These are phyloP conservation scores for Leucopternis melanops DNA, from an alignment of 2,113 vertebrate genomes.

Conservation along the genomic window DNA sequence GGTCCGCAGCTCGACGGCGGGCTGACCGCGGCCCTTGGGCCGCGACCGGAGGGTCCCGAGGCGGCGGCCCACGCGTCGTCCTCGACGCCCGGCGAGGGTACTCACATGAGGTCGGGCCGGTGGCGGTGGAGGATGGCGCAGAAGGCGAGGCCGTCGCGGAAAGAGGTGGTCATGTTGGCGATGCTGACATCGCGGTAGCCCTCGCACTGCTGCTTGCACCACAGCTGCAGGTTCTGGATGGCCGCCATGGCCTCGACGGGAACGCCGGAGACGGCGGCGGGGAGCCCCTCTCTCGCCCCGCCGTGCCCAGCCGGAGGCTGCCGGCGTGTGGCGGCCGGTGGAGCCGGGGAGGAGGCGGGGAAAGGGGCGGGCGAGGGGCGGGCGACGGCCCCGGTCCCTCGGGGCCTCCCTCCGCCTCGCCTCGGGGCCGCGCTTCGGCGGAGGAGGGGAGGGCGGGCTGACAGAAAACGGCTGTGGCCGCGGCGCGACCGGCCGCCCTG, in stretches of 20 bases:
- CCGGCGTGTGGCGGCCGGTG: too few species aligned
- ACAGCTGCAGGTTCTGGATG: constrained; percentile 87
- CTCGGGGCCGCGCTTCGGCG: too few species aligned
- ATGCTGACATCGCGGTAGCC: constrained; percentile 88
- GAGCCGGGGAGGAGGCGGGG: too few species aligned
- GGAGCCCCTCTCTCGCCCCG: background rate
- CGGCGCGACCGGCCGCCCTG: background rate
- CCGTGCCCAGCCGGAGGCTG: too few species aligned
- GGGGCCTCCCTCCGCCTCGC: background rate
- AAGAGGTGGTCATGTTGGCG: constrained; percentile 95
- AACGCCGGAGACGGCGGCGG: background rate
- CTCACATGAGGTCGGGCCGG: constrained; percentile 95
- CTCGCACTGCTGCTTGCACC: constrained; percentile 88
- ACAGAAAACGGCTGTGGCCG: accelerated
- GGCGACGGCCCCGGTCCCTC: background rate
- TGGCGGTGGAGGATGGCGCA: constrained; percentile 93
- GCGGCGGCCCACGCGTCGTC: background rate
- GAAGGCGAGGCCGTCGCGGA: constrained; percentile 93
- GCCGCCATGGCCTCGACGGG: constrained; percentile 78
- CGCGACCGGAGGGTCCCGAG: accelerated
- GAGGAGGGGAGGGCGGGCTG: background rate
- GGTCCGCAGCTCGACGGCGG: too few species aligned
- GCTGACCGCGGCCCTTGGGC: background rate
- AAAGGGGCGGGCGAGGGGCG: background rate
- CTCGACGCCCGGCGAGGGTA: background rate